phyloP scores from a whole-genome alignment of 2,888 invertebrate genomes.

The Hylaea fasciaria region DNA sequence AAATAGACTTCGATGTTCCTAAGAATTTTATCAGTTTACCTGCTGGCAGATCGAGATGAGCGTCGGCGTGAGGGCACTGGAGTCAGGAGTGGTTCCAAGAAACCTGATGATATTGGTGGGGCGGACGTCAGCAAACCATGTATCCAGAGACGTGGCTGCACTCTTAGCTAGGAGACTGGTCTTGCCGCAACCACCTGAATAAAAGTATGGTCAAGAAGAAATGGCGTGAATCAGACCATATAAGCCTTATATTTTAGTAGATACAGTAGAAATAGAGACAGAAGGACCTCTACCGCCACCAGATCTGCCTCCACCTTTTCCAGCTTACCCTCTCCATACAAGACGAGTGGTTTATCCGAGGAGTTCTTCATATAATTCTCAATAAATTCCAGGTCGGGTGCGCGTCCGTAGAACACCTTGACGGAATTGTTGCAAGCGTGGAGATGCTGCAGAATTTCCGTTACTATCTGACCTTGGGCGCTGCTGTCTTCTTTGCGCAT shows the following conservation, averaged over 20 bases:
- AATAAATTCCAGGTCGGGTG: conserved; percentile 92
- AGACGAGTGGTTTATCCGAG: conserved; percentile 94
- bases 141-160: conserved; percentile 90
- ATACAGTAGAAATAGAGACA: too few species aligned
- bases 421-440: conserved; percentile 98
- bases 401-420: conserved; percentile 96
- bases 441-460: conserved; percentile 96
- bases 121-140: conserved; percentile 89
- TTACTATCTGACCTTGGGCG: conserved; percentile 96
- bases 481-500: conserved; percentile 98
- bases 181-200: conserved; percentile 97
- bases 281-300: too few species aligned
- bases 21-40: conserved; percentile 69
- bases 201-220: conserved; percentile 8
- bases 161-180: conserved; percentile 97
- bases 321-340: conserved; percentile 93
- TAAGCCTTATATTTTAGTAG: too few species aligned
- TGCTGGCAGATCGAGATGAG: conserved; percentile 98
- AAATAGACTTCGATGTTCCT: too few species aligned
- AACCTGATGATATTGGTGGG: conserved; percentile 96
- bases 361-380: conserved; percentile 93
- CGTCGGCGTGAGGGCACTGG: conserved; percentile 96
- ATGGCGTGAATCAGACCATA: too few species aligned
- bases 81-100: conserved; percentile 98
- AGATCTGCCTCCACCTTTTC: too few species aligned